A percentile compares a stretch with the other conserved stretches of the same genome.
Conservation (phyloP, 1,140 invertebrate genomes). For the Drosophila orena region DNA sequence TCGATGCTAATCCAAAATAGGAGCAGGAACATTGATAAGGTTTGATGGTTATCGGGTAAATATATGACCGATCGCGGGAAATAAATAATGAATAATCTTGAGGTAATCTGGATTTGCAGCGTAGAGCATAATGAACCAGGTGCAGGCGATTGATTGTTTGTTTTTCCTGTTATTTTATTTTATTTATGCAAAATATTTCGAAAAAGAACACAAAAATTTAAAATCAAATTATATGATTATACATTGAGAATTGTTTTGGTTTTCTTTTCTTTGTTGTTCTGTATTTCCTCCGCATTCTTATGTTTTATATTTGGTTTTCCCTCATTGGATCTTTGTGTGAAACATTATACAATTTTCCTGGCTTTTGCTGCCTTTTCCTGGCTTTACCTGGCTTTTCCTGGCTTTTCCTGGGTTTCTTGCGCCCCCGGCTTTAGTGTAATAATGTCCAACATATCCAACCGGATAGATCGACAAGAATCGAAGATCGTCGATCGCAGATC, state of each 20-base stretch:
- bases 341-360: conserved; percentile 72
- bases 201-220: conserved; percentile 84
- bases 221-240: conserved; percentile 82
- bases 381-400: conserved; percentile 13
- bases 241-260: conserved; percentile 74
- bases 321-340: conserved; percentile 51
- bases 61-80: conserved; percentile 35
- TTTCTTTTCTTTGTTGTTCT: conserved; percentile 52
- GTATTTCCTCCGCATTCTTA: conserved; percentile 61
- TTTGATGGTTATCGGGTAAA: conserved; percentile 22
- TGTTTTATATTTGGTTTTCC: conserved; percentile 66
- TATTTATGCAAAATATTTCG: conserved; percentile 85
- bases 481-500: conserved; percentile 7
- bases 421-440: conserved; percentile 14
- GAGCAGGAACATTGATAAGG: conserved; percentile 26
- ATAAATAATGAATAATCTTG: conserved; percentile 65
- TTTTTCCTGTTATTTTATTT: conserved; percentile 84
- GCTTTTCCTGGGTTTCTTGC: conserved; percentile 9
- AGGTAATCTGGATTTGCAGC: conserved; percentile 16
- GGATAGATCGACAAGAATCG: background rate
- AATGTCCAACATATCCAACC: conserved; percentile 16
- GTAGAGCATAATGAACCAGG: background rate
- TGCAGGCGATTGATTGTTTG: conserved; percentile 31
- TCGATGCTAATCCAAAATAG: conserved; percentile 35
- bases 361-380: conserved; percentile 27